Evolutionary conservation across 2,797 vertebrate species (phyloP), one percentile per base, ranked within the genome.

Genomic region (Oreonectes daqikongensis): DNA sequence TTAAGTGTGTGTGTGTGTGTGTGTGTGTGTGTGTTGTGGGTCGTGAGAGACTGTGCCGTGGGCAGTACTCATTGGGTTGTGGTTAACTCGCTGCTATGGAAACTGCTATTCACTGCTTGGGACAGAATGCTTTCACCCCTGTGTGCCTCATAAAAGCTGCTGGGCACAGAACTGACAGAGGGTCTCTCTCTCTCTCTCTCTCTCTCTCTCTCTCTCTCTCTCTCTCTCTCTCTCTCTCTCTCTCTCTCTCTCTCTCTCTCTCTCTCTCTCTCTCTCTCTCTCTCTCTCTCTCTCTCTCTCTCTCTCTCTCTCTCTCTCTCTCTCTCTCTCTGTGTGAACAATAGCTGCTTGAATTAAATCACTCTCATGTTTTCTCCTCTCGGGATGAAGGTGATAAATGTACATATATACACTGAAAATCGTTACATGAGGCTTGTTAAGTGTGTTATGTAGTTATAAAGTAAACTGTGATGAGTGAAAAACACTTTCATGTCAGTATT

Each of bases 101-200:
- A 95, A 97, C 94, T 81, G 89, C 91, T 92, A 89, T 94, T 94
- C 84, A 59, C 86, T 83, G 91, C 92, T 88, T 88, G 92, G 93
- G 93, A 93, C 94, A 91, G 93, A 91, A 91, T 93, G 90, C 95
- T 95, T 93, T 94, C 92, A 93, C 94, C 94, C 91, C 92, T 89
- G 92, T 81, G 91, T 90, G 85, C 92, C 88, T 90, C 92, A 95
- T 94, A 95, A 94, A 95, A 93, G 93, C 92, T 89, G 91, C 85
- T 42, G 40, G 12, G 90, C 87, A 90, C 88, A 90, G 93, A 90
- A 88, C 90, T 93, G 94, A 91, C 92, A 89, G 85, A 40, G 83
- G n/a, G n/a, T n/a, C 35, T 35, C 35, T 35, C 35, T 35, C 35
- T 35, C 35, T 35, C 35, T 35, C 2, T 35, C 35, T 35, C 35